Base-by-base conservation (phyloP, 1,140 invertebrate genomes). In the Heliconius congener region DNA sequence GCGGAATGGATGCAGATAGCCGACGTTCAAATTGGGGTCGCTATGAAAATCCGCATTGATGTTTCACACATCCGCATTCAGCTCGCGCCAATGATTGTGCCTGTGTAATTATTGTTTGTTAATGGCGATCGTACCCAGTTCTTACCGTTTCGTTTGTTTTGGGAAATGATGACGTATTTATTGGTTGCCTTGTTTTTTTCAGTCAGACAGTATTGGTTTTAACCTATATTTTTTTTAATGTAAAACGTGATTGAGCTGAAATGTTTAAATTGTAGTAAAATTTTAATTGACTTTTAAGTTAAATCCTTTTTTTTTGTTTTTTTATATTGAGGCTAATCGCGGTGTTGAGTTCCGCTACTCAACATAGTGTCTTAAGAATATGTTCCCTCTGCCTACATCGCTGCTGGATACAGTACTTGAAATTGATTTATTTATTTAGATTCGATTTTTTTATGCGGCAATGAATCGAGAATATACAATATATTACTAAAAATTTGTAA, bases 41-140 rank as follows among this genome's bases (percentile, higher is more conserved):
- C 42, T 34, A 55, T 81, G 79, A 75, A 81, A 75, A 81, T 81
- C 80, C 76, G 80, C 76, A 81, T 81, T 81, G 76, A 81, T 75
- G 77, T 81, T 81, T 78, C 80, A 78, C 76, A 81, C 80, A 77
- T 78, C 73, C 80, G 80, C 80, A 81, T 77, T 46, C 80, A 50
- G 76, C 76, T 71, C 79, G 72, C 37, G 73, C 75, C 72, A 74
- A 57, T 75, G 76, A 80, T 79, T 74, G 74, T 71, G 52, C 77
- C 71, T 37, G 23, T 73, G 73, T 46, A 50, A 42, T 79, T 66
- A 79, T 79, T 79, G 71, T 79, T 79, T 79, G 60, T 46, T 52
- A 74, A 55, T 74, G 37, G n/a, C 71, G 70, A 76, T 76, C 52
- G 71, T 60, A 55, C 27, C 23, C 23, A 23, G 23, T 50, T 70